Base-by-base conservation (phyloP, 2,888 invertebrate genomes). In the Selenia dentaria region DNA sequence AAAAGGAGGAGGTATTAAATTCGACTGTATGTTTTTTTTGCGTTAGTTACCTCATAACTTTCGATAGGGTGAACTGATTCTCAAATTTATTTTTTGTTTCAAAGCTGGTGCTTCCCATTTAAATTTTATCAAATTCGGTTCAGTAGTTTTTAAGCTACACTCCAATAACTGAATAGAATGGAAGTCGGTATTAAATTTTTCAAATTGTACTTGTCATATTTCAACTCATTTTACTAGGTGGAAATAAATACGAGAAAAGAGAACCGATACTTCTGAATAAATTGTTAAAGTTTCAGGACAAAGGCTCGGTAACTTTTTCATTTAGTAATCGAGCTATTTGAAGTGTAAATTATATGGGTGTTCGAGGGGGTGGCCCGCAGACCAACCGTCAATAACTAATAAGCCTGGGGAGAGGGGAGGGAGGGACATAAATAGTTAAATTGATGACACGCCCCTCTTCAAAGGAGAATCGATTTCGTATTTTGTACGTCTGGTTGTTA, bases 161-260 rank as follows among this genome's bases (percentile, higher is more conserved):
- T n/a, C n/a, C n/a, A n/a, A n/a, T n/a, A n/a, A n/a, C n/a, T n/a
- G n/a, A n/a, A n/a, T n/a, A n/a, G n/a, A n/a, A n/a, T n/a, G n/a
- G n/a, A n/a, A n/a, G n/a, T n/a, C n/a, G n/a, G n/a, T n/a, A n/a
- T n/a, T n/a, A n/a, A n/a, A n/a, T n/a, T n/a, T n/a, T n/a, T n/a
- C n/a, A n/a, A n/a, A n/a, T n/a, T n/a, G n/a, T n/a, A n/a, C n/a
- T n/a, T n/a, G n/a, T n/a, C n/a, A n/a, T 48, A 46, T 55, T 57
- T 42, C 55, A 61, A 57, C 60, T 49, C 59, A 49, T 52, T 57
- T 52, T 51, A 50, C 39, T 48, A 41, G 42, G 34, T 32, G 25
- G 34, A 13, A 27, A 47, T 50, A 51, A 55, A 54, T 52, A 46
- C 25, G 10, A 22, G 22, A 24, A 33, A 35, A 18, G 33, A 38